A percentile compares a stretch with the other conserved stretches of the same genome.
These are phyloP conservation scores for Poeciliopsis gracilis DNA, from an alignment of 2,797 vertebrate genomes.

Conservation along the genomic window DNA sequence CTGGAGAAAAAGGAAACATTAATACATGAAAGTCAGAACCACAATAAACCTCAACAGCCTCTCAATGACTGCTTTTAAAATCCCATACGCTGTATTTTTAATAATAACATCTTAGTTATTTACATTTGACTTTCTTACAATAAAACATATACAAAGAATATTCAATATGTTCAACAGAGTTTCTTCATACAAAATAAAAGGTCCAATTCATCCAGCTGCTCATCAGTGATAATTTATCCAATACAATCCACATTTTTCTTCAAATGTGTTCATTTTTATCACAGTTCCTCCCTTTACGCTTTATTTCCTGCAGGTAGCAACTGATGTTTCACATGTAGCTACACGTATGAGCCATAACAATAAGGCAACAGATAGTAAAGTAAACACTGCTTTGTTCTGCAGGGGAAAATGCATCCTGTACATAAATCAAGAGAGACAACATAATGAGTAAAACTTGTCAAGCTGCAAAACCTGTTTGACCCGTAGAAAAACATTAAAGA, in stretches of 20 bases:
- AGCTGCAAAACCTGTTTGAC: neutral
- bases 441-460: neutral
- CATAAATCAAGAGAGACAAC: neutral
- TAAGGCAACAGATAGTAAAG: neutral
- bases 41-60: neutral
- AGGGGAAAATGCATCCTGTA: neutral
- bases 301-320: conserved; percentile 6
- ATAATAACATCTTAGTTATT: conserved; percentile 55
- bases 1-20: neutral
- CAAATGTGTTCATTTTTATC: neutral
- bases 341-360: conserved; percentile 7
- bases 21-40: neutral
- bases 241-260: neutral
- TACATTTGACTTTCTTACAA: conserved; percentile 14
- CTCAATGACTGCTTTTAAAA: neutral
- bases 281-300: conserved; percentile 14
- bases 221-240: neutral
- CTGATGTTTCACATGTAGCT: conserved; percentile 10
- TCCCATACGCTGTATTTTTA: conserved; percentile 31
- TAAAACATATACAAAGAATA: conserved; percentile 44
- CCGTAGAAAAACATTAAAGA: neutral
- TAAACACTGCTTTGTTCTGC: neutral
- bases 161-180: conserved; percentile 9
- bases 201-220: neutral
- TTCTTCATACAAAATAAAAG: neutral